A percentile compares a stretch with the other conserved stretches of the same genome.
phyloP scores from a whole-genome alignment of 1,140 invertebrate species.

The Helicoverpa armigera region DNA sequence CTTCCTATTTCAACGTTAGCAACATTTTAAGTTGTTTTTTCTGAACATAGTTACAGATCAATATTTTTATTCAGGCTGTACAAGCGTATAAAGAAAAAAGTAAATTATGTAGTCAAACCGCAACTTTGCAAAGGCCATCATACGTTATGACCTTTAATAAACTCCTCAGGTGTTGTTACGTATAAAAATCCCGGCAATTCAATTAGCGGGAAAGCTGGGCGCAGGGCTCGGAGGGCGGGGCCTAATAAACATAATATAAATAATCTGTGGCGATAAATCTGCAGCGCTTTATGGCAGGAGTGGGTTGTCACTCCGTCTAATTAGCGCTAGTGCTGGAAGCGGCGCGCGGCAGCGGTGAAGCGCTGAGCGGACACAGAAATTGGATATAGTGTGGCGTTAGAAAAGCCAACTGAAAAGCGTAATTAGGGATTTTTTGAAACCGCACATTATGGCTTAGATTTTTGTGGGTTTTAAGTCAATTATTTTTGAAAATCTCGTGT shows the following conservation, averaged over 20 bases:
- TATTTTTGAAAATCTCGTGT: too few species aligned
- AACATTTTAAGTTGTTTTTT: too few species aligned
- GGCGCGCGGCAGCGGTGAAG: constrained; percentile 65
- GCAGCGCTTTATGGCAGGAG: constrained; percentile 85
- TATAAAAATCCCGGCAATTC: constrained; percentile 84
- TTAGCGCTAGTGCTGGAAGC: constrained; percentile 80
- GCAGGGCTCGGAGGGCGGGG: constrained; percentile 74
- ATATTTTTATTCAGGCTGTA: constrained; percentile 10
- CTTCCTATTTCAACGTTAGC: too few species aligned
- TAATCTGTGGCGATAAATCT: constrained; percentile 86
- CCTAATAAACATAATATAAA: constrained; percentile 87
- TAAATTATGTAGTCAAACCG: constrained; percentile 27
- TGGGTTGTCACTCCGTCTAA: constrained; percentile 86
- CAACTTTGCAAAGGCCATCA: constrained; percentile 38
- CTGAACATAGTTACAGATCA: too few species aligned
- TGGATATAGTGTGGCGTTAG: not conserved
- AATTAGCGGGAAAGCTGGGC: constrained; percentile 82
- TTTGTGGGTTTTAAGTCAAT: too few species aligned
- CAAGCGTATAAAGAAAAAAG: too few species aligned
- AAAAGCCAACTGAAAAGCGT: not conserved
- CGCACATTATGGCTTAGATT: too few species aligned
- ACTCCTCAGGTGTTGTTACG: constrained; percentile 75
- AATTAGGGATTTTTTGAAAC: too few species aligned
- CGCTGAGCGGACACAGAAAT: constrained; percentile 57
- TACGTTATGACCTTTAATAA: constrained; percentile 58